Evolutionary conservation across 1,140 invertebrate species (phyloP).

Genomic region (Drepana arcuata): DNA sequence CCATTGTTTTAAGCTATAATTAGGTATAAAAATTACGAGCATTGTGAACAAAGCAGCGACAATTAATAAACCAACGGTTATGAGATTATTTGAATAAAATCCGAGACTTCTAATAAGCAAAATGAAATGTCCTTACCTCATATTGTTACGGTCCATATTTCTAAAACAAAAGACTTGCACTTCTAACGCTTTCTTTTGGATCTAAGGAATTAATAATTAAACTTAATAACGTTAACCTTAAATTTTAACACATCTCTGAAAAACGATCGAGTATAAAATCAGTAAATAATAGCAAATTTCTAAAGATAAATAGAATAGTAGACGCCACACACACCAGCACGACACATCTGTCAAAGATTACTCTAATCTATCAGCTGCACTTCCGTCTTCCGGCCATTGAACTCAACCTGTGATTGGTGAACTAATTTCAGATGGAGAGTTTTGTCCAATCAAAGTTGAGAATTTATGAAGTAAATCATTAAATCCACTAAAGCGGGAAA

Average conservation of each 20-base stretch:
- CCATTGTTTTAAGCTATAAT: no score
- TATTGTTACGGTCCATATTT: conserved; percentile 55
- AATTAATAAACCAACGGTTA: no score
- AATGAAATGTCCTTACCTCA: conserved; percentile 44
- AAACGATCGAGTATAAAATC: conserved; percentile 22
- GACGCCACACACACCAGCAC: conserved; percentile 44
- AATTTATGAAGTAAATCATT: not conserved
- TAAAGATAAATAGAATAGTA: conserved; percentile 48
- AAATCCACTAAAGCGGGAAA: not conserved
- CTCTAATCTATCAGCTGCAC: conserved; percentile 22
- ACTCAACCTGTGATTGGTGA: conserved; percentile 15
- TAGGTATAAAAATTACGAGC: no score
- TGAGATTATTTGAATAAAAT: conserved; percentile 18
- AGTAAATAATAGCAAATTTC: conserved; percentile 25
- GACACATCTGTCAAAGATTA: conserved; percentile 17
- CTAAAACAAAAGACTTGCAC: conserved; percentile 7
- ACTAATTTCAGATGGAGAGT: not conserved
- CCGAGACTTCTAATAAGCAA: conserved; percentile 24
- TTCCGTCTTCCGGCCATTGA: conserved; percentile 15
- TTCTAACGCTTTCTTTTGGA: conserved; percentile 7
- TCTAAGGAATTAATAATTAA: conserved; percentile 18
- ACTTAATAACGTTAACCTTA: conserved; percentile 23
- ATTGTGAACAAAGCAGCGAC: no score
- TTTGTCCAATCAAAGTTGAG: conserved; percentile 9
- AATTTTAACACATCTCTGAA: conserved; percentile 35